Base-by-base conservation (phyloP, 1,140 invertebrate genomes). In the Leptinotarsa lineolata region DNA sequence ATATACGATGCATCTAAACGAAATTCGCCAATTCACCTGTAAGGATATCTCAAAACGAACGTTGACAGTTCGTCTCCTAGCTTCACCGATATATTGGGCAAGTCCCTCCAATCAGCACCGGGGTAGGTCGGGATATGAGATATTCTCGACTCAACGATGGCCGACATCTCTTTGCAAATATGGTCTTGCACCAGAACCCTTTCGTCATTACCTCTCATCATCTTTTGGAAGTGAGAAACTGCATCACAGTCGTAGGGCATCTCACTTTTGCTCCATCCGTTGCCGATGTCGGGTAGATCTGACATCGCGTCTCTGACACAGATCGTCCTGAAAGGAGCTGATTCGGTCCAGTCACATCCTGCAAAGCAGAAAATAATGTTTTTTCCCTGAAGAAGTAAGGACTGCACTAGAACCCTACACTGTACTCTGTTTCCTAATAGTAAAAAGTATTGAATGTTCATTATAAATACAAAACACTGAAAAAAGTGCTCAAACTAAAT, bases 91-190 rank as follows among this genome's bases (percentile, higher is more conserved):
- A 93, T 89, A 81, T 96, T 96, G 0, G 95, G 95, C 11, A 97
- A 85, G 85, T 95, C 94, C 71, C 94, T 87, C 95, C 95, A 97
- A 83, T 97, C 94, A 6, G 93, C 91, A 13, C 94, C 94, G 15
- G 89, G 89, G 15, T 86, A 86, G 2, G 89, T 89, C 20, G 95
- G 95, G 22, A 96, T 92, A 74, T 93, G 86, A 48, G 87, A 85
- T 78, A 97, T 95, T 64, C 95, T 87, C 4, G 92, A 92, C 81
- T 91, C 91, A 4, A 95, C 92, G 16, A 96, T 82, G 2, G 92
- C 88, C 54, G 90, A 90, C 92, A 96, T 94, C 74, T 94, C 92
- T 83, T 95, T 96, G 80, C 93, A 95, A 74, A 95, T 91, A 78
- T 97, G 94, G 84, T 96, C 94, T 20, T 60, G 66, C 15, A 77